phyloP scores from a whole-genome alignment of 2,113 vertebrate species.

The Lophura nycthemera region DNA sequence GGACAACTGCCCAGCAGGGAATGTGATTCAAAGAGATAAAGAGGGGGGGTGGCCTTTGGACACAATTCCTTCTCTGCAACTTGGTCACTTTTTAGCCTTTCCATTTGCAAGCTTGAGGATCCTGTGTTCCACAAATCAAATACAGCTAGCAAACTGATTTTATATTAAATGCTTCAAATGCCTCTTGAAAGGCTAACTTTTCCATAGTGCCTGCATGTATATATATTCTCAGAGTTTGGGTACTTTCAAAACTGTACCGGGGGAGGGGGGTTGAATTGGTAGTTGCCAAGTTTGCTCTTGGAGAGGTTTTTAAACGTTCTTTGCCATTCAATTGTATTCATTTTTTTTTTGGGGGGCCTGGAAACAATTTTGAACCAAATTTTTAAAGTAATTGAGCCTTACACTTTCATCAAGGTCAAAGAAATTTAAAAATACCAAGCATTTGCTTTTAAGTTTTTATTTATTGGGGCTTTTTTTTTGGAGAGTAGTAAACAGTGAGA shows the following conservation, averaged over 20 bases:
- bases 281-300: no score
- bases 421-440: neutral
- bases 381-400: neutral
- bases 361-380: no score
- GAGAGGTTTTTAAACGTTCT: no score
- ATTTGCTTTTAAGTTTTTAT: neutral
- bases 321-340: neutral
- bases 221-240: neutral
- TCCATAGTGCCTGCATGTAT: neutral
- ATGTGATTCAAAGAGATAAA: neutral
- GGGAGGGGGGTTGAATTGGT: neutral
- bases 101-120: neutral
- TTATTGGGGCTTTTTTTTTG: neutral
- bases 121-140: neutral
- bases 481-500: neutral
- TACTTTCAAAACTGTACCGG: neutral
- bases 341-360: neutral
- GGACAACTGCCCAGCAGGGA: neutral
- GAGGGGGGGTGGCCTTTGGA: no score
- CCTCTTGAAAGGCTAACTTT: neutral
- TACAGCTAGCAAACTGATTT: neutral
- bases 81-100: neutral
- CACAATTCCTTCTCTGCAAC: no score
- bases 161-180: neutral
- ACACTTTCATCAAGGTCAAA: neutral